Evolutionary conservation across 2,888 invertebrate genomes (phyloP).

Genomic region (Adelphocoris suturalis): DNA sequence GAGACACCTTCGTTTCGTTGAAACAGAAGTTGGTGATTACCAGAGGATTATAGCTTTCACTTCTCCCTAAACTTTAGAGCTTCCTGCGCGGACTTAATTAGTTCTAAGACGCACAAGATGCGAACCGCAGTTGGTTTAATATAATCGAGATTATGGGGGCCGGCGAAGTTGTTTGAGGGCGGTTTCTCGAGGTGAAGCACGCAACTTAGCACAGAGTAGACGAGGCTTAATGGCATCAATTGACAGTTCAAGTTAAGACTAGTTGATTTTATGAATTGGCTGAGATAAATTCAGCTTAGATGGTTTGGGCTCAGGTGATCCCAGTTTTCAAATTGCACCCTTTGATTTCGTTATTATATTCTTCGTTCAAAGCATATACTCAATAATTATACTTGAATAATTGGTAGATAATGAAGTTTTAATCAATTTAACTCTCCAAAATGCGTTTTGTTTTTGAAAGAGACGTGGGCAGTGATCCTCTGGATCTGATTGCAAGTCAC

Average conservation of each 20-base stretch:
- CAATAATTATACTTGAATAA: no score
- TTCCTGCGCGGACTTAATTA: slow-evolving; percentile 35
- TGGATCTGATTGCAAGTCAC: no score
- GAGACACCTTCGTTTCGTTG: slow-evolving; percentile 23
- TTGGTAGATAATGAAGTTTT: no score
- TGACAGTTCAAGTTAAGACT: neutral
- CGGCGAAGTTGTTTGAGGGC: neutral
- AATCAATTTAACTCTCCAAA: no score
- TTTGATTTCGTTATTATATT: no score
- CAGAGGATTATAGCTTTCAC: slow-evolving; percentile 1
- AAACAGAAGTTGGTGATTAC: slow-evolving; percentile 23
- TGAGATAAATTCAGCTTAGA: neutral
- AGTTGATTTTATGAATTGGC: neutral
- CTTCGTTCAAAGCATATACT: no score
- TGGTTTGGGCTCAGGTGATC: no score
- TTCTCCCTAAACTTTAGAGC: neutral
- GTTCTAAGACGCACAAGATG: slow-evolving; percentile 52
- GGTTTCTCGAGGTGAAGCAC: slow-evolving; percentile 23
- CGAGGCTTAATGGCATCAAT: neutral
- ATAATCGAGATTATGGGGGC: slow-evolving; percentile 52
- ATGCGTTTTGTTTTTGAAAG: no score
- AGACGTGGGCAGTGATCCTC: no score
- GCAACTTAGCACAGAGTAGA: neutral
- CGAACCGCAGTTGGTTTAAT: slow-evolving; percentile 53
- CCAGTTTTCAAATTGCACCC: no score